Percentiles rank a stretch among this genome's conserved stretches.
Conservation (phyloP, 2,113 vertebrate genomes). For the Pandion haliaetus region DNA sequence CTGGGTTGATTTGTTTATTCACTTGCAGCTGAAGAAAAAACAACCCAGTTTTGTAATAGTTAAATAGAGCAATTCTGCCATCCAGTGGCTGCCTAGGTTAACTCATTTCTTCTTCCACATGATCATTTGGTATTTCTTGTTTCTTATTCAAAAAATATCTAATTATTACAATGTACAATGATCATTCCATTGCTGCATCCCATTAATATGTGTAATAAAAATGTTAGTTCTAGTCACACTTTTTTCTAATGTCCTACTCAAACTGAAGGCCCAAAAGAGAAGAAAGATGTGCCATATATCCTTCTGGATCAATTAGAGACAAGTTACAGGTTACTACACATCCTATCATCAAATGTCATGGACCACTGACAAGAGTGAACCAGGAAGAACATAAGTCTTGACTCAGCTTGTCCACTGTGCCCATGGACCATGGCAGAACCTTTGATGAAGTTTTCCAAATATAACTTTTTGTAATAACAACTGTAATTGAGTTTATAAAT, state of each 20-base stretch:
- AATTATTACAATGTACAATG: background rate
- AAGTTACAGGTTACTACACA: background rate
- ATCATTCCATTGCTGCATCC: background rate
- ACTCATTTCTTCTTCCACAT: background rate
- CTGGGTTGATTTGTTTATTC: background rate
- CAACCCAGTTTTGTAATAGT: background rate
- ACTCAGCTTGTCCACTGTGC: background rate
- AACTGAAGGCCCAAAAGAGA: background rate
- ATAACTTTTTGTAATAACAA: background rate
- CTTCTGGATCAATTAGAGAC: background rate
- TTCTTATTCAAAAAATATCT: background rate
- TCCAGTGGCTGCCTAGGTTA: slow-evolving; percentile 46
- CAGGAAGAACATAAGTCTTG: background rate
- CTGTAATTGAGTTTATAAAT: background rate
- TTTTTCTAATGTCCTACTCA: background rate
- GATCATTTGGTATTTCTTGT: background rate
- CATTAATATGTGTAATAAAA: background rate
- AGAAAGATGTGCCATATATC: background rate
- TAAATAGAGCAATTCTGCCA: slow-evolving; percentile 66
- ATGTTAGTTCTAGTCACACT: background rate
- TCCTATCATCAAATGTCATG: background rate
- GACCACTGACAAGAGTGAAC: background rate
- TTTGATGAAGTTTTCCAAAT: background rate
- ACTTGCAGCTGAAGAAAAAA: background rate
- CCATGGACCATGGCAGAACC: background rate